A percentile compares a stretch with the other conserved stretches of the same genome.
These are phyloP conservation scores for Novumbra hubbsi DNA, from an alignment of 2,797 vertebrate species.

Conservation along the genomic window DNA sequence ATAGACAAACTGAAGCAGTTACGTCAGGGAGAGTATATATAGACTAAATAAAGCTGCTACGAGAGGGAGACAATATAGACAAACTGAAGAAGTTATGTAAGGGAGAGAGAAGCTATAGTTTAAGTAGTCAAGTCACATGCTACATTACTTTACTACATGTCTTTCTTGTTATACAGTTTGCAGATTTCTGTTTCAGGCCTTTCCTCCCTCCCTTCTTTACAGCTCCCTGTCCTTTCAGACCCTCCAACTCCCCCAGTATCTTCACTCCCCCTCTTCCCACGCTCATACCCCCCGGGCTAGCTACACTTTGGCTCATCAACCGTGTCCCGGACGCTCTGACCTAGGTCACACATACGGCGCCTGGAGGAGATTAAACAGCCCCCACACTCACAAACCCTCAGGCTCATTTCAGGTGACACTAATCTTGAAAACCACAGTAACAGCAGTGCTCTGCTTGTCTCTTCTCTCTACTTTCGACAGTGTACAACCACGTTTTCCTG, in stretches of 20 bases:
- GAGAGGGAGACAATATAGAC: neutral
- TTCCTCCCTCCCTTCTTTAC: neutral
- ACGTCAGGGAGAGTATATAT: too few species aligned
- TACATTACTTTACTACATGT: too few species aligned
- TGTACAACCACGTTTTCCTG: neutral
- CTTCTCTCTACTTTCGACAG: neutral
- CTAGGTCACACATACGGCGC: slow-evolving; percentile 25
- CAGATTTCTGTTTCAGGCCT: neutral
- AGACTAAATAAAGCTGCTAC: too few species aligned
- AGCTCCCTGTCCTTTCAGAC: neutral
- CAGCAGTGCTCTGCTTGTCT: neutral
- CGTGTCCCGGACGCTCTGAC: slow-evolving; percentile 48
- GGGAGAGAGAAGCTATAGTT: neutral
- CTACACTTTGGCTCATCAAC: neutral
- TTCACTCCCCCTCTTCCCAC: neutral
- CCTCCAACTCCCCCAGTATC: neutral
- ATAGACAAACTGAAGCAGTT: neutral
- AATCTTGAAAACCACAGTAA: neutral
- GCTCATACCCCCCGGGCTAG: neutral
- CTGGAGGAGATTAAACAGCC: slow-evolving; percentile 12
- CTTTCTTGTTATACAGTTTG: neutral
- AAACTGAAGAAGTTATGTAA: too few species aligned
- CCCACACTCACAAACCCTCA: slow-evolving; percentile 15
- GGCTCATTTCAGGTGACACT: neutral
- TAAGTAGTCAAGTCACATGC: neutral